A percentile compares a stretch with the other conserved stretches of the same genome.
These are phyloP conservation scores for Scaptodrosophila lebanonensis DNA, from an alignment of 1,140 invertebrate species.

Conservation along the genomic window DNA sequence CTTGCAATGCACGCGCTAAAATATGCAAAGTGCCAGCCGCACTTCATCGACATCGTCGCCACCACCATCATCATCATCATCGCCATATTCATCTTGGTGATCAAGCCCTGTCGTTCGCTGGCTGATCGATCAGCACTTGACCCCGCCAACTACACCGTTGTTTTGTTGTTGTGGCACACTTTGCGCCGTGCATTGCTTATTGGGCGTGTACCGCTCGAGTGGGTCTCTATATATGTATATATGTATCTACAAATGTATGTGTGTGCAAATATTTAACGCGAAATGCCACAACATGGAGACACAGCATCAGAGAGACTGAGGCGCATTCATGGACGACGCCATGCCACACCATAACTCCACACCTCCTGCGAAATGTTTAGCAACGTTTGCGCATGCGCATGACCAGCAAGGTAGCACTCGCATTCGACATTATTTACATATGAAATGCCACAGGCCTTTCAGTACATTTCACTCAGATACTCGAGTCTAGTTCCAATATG, in stretches of 20 bases:
- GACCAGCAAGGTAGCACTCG: too few relatives aligned
- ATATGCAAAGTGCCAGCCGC: conserved; percentile 68
- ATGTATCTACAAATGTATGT: conserved; percentile 4
- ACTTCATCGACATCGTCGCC: conserved; percentile 39
- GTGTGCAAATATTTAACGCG: conserved; percentile 68
- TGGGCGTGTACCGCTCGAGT: conserved; percentile 54
- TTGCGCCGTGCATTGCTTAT: conserved; percentile 62
- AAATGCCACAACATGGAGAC: conserved; percentile 49
- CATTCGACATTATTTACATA: too few relatives aligned
- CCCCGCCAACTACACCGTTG: conserved; percentile 33
- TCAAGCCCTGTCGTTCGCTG: neutral
- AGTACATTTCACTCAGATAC: too few relatives aligned
- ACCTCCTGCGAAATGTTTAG: conserved; percentile 55
- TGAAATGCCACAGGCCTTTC: too few relatives aligned
- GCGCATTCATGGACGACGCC: neutral
- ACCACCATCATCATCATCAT: conserved; percentile 16
- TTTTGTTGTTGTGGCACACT: conserved; percentile 51
- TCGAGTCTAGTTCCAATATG: too few relatives aligned
- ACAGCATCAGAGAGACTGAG: conserved; percentile 12
- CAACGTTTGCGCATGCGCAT: conserved; percentile 38
- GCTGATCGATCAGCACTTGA: conserved; percentile 55
- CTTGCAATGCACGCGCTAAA: conserved; percentile 69
- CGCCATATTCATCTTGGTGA: neutral
- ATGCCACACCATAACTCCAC: conserved; percentile 20
- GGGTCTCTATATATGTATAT: conserved; percentile 1